A percentile compares a stretch with the other conserved stretches of the same genome.
These are phyloP conservation scores for Melinaea menophilus DNA, from an alignment of 2,888 invertebrate species.

Conservation along the genomic window DNA sequence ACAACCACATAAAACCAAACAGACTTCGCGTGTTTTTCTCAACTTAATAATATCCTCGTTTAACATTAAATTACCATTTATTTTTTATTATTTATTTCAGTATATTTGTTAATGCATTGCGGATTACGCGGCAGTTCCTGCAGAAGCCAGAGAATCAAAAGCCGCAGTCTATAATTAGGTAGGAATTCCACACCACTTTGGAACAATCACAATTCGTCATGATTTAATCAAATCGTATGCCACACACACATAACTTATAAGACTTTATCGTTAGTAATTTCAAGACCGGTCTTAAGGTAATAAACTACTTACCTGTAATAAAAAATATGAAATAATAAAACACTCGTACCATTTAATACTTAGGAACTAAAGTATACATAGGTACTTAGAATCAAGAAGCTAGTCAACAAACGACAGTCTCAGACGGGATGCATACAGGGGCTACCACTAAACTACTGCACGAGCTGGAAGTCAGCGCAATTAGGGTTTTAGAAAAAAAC, in stretches of 20 bases:
- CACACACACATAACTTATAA: neutral
- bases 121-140: constrained; percentile 66
- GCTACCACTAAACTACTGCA: constrained; percentile 60
- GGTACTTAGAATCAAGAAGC: constrained; percentile 32
- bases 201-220: neutral
- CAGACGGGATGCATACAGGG: constrained; percentile 63
- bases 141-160: constrained; percentile 21
- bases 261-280: neutral
- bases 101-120: constrained; percentile 65
- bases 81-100: constrained; percentile 33
- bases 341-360: constrained; percentile 15
- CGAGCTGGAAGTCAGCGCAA: constrained; percentile 50
- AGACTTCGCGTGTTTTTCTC: constrained; percentile 11
- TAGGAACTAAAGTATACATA: constrained; percentile 24
- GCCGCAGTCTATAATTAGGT: constrained; percentile 22
- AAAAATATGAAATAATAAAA: constrained; percentile 22
- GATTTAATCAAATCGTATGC: neutral
- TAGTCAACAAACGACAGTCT: constrained; percentile 39
- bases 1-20: constrained; percentile 8
- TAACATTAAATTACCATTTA: constrained; percentile 9
- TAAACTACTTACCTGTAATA: constrained; percentile 31
- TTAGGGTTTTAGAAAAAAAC: constrained; percentile 46
- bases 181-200: neutral
- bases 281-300: neutral
- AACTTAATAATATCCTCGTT: neutral